These are phyloP conservation scores for Corythornis madagascariensis DNA, from an alignment of 2,113 vertebrate species.

Conservation along the genomic window DNA sequence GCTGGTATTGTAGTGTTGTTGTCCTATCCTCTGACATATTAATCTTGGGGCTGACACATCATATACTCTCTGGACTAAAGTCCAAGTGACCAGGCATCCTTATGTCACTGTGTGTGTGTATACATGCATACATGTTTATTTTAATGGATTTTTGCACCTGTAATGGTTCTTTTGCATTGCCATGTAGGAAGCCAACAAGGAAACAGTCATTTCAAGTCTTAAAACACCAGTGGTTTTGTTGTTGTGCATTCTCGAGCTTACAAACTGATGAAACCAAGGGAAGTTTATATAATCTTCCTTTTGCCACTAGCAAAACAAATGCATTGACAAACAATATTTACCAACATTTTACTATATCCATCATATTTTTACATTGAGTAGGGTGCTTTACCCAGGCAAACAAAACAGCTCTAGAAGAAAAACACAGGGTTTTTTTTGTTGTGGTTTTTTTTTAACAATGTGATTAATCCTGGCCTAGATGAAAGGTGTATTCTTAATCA, in stretches of 20 bases:
- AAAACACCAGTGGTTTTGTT: background rate
- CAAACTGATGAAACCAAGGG: background rate
- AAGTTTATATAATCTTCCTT: background rate
- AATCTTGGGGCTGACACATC: no score
- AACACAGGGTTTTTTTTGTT: fast-evolving
- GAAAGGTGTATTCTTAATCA: background rate
- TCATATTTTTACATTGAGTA: background rate
- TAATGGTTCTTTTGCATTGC: background rate
- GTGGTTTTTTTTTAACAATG: background rate
- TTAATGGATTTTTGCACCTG: fast-evolving
- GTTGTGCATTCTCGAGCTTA: background rate
- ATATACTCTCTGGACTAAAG: no score
- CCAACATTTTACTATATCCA: background rate
- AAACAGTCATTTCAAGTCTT: background rate
- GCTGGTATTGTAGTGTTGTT: no score
- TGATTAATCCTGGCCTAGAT: background rate
- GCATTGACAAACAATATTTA: background rate
- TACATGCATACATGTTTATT: background rate
- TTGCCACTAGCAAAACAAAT: background rate
- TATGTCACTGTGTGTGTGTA: no score
- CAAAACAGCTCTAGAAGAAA: background rate
- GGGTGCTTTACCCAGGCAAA: background rate
- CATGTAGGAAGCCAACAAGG: background rate
- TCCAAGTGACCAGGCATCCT: no score
- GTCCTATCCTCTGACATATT: no score